Evolutionary conservation across 2,113 vertebrate genomes (phyloP).

Genomic region (Protobothrops flavoviridis): DNA sequence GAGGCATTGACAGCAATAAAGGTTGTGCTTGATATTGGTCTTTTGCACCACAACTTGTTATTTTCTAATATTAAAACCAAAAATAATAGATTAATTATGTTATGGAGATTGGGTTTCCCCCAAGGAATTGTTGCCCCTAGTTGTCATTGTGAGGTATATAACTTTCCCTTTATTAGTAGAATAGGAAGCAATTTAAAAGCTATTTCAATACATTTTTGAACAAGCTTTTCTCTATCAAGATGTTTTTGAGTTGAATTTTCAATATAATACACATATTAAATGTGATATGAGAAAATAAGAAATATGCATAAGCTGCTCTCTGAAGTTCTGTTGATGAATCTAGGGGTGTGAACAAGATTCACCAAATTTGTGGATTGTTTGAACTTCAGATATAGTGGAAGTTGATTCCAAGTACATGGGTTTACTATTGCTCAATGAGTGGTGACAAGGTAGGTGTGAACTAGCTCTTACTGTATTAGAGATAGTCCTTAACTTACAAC

Average conservation of each 20-base stretch:
- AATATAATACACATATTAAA: too few species aligned
- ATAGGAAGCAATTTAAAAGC: background rate
- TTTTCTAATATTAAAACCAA: background rate
- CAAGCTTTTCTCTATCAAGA: background rate
- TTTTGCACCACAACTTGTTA: background rate
- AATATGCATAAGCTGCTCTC: background rate
- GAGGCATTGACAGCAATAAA: background rate
- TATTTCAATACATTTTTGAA: background rate
- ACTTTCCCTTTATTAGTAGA: background rate
- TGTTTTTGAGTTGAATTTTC: background rate
- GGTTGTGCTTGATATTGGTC: background rate
- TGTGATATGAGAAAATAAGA: background rate
- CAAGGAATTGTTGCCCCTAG: too few species aligned
- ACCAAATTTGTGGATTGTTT: background rate
- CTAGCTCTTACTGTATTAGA: background rate
- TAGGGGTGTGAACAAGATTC: background rate
- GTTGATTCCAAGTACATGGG: background rate
- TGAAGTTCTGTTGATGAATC: background rate
- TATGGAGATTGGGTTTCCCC: background rate
- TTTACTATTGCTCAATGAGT: background rate
- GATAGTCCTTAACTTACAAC: too few species aligned
- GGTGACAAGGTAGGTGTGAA: background rate
- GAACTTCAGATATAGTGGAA: background rate
- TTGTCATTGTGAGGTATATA: background rate
- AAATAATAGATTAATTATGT: background rate